Conservation (phyloP, 2,113 vertebrate species). For the Chloebia gouldiae region DNA sequence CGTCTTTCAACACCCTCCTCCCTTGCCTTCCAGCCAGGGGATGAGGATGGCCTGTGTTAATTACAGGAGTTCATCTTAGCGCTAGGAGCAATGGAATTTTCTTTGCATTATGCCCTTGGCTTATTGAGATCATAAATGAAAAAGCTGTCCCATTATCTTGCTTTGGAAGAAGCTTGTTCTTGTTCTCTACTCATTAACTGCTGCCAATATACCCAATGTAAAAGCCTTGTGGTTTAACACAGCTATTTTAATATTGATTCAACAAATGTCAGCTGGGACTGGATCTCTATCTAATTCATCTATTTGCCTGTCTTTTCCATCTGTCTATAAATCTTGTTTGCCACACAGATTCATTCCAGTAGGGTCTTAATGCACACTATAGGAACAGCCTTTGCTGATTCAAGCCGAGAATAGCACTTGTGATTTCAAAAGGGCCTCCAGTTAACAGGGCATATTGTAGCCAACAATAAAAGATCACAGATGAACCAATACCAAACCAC, state of each 20-base stretch:
- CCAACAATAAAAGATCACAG: neutral
- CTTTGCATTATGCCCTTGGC: neutral
- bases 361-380: neutral
- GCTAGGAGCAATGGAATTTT: neutral
- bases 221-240: conserved; percentile 7
- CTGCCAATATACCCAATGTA: neutral
- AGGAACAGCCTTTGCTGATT: neutral
- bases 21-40: neutral
- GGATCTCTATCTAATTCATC: neutral
- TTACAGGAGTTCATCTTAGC: neutral
- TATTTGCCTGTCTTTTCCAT: conserved; percentile 19
- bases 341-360: neutral
- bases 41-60: neutral
- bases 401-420: neutral
- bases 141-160: neutral
- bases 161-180: neutral
- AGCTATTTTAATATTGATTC: conserved; percentile 12
- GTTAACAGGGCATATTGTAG: neutral
- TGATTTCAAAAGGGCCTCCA: neutral
- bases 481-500: neutral
- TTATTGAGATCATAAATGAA: neutral
- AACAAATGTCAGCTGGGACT: neutral
- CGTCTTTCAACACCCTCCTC: fast-evolving
- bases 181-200: neutral
- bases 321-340: neutral